Base-by-base conservation (phyloP, 1,140 invertebrate species). In the Antheraea mylitta region DNA sequence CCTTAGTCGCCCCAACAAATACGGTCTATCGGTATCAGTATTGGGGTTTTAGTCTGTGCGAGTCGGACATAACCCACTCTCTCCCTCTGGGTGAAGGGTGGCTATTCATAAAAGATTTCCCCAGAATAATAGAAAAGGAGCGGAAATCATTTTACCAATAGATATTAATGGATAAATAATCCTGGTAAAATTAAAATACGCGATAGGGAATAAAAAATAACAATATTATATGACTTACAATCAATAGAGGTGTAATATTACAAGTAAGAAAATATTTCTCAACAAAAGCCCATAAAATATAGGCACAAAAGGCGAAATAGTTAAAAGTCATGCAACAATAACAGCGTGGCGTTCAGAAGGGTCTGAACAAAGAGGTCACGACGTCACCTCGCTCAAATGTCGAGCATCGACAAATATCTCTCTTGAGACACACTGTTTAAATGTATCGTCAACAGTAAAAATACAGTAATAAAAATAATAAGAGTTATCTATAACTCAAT, bases 251-350 rank as follows among this genome's bases (percentile, higher is more conserved):
- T 65, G 64, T 65, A 38, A 53, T 38, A 45, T 18, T n/a, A 38
- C 64, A 18, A 45, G 11, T 9, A 38, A 13, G 42, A 45, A 19
- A 18, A 65, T 65, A 48, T 65, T 65, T 65, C 64, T 13, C 38
- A 65, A 22, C 64, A 65, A 65, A 65, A 65, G 18, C 64, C 64
- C 22, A 36, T 36, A 59, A 66, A 66, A 38, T 66, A 66, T 36
- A 30, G 66, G 18, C n/a, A 73, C 76, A 75, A 75, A 70, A 66
- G 68, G 53, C 72, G 30, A 62, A 66, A 78, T 74, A 69, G 68
- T 71, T 71, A 69, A 74, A 68, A 79, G 81, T 80, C 78, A 79
- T 70, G 77, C 74, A 71, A 85, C 81, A 83, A 81, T 78, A 79
- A 76, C 13, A 59, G 74, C 72, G 70, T 78, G 74, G 75, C 71